These are phyloP conservation scores for Cheilosia variabilis DNA, from an alignment of 2,888 invertebrate genomes.

Conservation along the genomic window DNA sequence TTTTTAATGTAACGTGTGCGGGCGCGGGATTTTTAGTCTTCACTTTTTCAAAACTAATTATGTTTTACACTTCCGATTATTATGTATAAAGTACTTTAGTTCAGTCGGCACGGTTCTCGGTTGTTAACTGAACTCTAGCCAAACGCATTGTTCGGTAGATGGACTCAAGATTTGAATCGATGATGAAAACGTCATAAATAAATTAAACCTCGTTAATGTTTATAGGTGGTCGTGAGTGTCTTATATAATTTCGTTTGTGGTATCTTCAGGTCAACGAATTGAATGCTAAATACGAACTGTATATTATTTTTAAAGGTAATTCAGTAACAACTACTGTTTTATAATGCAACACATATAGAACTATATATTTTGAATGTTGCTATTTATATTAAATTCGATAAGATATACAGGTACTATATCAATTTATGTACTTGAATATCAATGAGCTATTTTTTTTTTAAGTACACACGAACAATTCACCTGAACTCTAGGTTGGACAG, in stretches of 20 bases:
- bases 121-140: slow-evolving; percentile 24
- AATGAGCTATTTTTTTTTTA: slow-evolving; percentile 14
- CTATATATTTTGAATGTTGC: slow-evolving; percentile 10
- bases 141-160: neutral
- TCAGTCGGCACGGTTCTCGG: slow-evolving; percentile 19
- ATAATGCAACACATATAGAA: neutral
- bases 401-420: slow-evolving; percentile 15
- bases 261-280: slow-evolving; percentile 24
- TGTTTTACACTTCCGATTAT: neutral
- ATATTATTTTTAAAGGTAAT: slow-evolving; percentile 20
- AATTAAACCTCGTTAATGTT: neutral
- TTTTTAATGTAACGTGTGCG: neutral
- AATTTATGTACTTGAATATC: slow-evolving; percentile 36
- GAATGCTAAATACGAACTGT: slow-evolving; percentile 23
- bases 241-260: slow-evolving; percentile 5
- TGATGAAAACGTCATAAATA: slow-evolving; percentile 10
- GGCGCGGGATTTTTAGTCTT: neutral
- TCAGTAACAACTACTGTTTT: slow-evolving; percentile 9
- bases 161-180: slow-evolving; percentile 20
- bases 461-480: no score
- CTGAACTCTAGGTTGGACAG: no score
- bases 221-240: neutral
- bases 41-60: slow-evolving; percentile 9
- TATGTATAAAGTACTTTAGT: neutral
- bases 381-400: slow-evolving; percentile 13